These are phyloP conservation scores for Phocides pigmalion DNA, from an alignment of 1,140 invertebrate species.

Conservation along the genomic window DNA sequence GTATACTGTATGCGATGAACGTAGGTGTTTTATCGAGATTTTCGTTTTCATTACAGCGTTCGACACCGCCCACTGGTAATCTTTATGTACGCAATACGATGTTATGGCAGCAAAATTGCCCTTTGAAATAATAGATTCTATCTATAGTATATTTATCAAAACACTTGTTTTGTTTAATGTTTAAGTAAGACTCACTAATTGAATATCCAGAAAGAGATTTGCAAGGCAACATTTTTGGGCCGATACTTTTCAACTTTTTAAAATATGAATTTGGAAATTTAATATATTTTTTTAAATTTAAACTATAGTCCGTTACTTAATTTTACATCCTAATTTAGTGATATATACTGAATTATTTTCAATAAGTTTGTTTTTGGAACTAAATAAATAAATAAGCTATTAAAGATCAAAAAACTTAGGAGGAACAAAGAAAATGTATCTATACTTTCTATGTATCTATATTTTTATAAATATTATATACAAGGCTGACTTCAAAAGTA, in stretches of 20 bases:
- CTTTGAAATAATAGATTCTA: not conserved
- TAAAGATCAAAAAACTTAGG: no score
- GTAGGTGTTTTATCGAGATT: slow-evolving; percentile 26
- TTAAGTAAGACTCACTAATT: not conserved
- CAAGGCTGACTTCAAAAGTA: not conserved
- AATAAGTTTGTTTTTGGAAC: no score
- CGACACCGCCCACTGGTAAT: slow-evolving; percentile 1
- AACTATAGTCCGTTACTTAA: no score
- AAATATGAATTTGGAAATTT: no score
- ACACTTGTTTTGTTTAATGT: not conserved
- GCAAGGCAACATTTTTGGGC: not conserved
- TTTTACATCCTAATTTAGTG: no score
- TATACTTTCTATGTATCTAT: no score
- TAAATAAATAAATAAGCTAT: no score
- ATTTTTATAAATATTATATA: not conserved
- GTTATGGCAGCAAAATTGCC: not conserved
- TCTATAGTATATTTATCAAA: not conserved
- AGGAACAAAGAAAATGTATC: no score
- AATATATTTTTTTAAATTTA: no score
- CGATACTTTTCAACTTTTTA: not conserved
- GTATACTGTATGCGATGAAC: slow-evolving; percentile 9
- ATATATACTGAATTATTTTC: no score
- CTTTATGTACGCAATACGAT: slow-evolving; percentile 4
- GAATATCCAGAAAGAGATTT: not conserved
- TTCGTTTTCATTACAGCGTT: slow-evolving; percentile 26